Evolutionary conservation across 35 echinoderm and acorn worm species (phyloP).

Genomic region (Hemicentrotus pulcherrimus): DNA sequence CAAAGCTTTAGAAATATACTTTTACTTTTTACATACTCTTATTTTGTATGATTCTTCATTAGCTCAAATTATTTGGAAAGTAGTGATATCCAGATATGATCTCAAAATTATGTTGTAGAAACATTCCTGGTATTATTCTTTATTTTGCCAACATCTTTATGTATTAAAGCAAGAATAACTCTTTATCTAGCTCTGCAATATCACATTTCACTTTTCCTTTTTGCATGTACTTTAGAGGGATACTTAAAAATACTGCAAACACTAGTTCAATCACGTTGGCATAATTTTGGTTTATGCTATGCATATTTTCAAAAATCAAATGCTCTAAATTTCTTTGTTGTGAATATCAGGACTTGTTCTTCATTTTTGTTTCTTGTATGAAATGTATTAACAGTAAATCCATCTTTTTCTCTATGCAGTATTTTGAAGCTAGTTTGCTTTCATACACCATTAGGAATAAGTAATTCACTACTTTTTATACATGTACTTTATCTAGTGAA

Average conservation of each 20-base stretch:
- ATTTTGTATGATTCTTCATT: not conserved
- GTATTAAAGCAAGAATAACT: not conserved
- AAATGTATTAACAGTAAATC: not conserved
- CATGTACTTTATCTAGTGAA: not conserved
- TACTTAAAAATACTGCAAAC: not conserved
- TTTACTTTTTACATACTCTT: not conserved
- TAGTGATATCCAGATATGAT: not conserved
- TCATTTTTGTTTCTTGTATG: not conserved
- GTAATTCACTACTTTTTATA: not conserved
- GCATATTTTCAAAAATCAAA: not conserved
- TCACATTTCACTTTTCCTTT: not conserved
- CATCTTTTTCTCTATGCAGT: conserved; percentile 8
- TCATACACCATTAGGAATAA: not conserved
- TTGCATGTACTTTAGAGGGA: not conserved
- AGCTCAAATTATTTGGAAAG: not conserved
- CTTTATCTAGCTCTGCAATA: too few relatives aligned
- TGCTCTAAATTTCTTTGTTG: too few relatives aligned
- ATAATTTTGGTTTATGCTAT: not conserved
- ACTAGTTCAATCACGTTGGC: not conserved
- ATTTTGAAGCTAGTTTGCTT: not conserved
- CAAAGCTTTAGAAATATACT: not conserved
- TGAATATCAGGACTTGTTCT: not conserved
- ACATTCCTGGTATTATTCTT: not conserved
- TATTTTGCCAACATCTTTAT: not conserved
- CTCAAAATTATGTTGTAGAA: not conserved